Evolutionary conservation across 2,113 vertebrate genomes (phyloP), one percentile per base, ranked within the genome.

Genomic region (Psammodynastes pulverulentus): DNA sequence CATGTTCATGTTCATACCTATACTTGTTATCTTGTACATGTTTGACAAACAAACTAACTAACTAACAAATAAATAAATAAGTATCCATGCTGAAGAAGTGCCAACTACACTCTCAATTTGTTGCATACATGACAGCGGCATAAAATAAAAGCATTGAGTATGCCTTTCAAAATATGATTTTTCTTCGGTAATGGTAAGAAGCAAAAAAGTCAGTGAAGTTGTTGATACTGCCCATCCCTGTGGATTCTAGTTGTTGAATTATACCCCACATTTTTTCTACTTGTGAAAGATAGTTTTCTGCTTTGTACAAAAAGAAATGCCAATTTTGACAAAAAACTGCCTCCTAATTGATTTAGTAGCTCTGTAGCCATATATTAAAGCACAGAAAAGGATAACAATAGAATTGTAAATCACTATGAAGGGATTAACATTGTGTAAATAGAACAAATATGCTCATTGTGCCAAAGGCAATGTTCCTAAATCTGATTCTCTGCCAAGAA

Each of bases 361-460:
- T 95, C 92, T 90, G 87, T 89, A 96, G 94, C 92, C 1, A 15
- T 93, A 89, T 89, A 39, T 94, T 95, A 62, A 93, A 93, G 89
- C 88, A 94, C 93, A 89, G 88, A 89, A 96, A 95, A 84, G 49
- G 94, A 94, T 92, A 84, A 90, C 45, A 51, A 94, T 95, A 85
- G 79, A 84, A 86, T 95, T 97, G 94, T 95, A 93, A 95, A 89
- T 95, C 95, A 54, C 67, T 94, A 92, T 96, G 96, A 96, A 89
- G 79, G 93, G 92, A 96, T 96, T 95, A 97, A 94, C 90, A 93
- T 96, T 96, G 96, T 88, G 94, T 92, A 92, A 95, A 95, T 96
- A 95, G 96, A 92, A 94, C 94, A 96, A 94, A 93, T 92, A 94
- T 58, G 94, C 62, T 95, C 88, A 90, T 93, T 94, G 94, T 67